Evolutionary conservation across 2,797 vertebrate genomes (phyloP), one percentile per base, ranked within the genome.

Genomic region (Chanos chanos): DNA sequence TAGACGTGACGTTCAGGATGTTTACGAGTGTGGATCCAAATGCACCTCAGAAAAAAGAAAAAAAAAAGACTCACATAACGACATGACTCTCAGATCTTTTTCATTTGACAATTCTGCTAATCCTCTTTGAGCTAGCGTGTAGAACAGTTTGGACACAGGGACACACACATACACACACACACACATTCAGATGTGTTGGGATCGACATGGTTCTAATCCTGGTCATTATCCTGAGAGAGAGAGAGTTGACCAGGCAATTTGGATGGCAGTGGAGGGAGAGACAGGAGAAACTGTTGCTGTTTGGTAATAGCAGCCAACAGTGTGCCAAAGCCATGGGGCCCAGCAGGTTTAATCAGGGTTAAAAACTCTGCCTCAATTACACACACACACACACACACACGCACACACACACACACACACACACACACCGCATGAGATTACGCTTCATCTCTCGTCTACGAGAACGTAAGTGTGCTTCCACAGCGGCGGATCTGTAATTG

Each of bases 271-370:
- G 40, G 75, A 72, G 77, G 71, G 61, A 71, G 37, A 45, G 65
- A 61, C 41, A 61, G 70, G 53, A 45, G 75, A 73, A 69, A 63
- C 63, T 57, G 47, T 31, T 19, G 27, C 19, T 57, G 37, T 51
- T 61, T 47, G 55, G 58, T 48, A 68, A 76, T 77, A 74, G 69
- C 71, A 64, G 61, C 75, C 83, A 52, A 48, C 52, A 58, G 44
- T 68, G 60, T 69, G 70, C 77, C 77, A 83, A 72, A 70, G 69
- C 74, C 67, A 63, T 33, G 49, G 61, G 70, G 75, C 77, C 78
- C 68, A 73, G 69, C 70, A 72, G 73, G 70, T 77, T 73, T 62
- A 70, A 76, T 81, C 61, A 67, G 74, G 78, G 72, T 77, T 80
- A 80, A 70, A 82, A 72, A 65, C 70, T 65, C 68, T 70, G 64